phyloP scores from a whole-genome alignment of 2,113 vertebrate genomes.

The Pluvialis apricaria region DNA sequence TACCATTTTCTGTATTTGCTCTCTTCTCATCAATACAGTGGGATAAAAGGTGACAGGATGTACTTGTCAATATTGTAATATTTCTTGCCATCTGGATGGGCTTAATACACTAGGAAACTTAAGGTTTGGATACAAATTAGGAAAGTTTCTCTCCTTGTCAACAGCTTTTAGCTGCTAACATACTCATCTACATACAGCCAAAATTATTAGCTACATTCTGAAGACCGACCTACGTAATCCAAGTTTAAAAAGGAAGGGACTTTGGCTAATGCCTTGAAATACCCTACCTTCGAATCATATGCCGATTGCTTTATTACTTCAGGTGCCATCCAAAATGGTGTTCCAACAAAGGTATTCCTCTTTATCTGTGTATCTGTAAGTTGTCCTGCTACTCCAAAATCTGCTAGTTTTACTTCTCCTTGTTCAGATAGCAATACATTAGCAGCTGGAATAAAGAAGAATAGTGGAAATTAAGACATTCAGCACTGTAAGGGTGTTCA shows the following conservation, averaged over 20 bases:
- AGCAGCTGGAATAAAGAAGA: slow-evolving; percentile 80
- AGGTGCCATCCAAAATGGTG: slow-evolving; percentile 99
- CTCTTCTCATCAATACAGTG: not conserved
- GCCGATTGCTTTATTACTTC: slow-evolving; percentile 97
- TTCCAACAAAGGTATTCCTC: slow-evolving; percentile 96
- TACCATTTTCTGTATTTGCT: not conserved
- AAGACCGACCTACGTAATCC: not conserved
- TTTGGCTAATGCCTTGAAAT: not conserved
- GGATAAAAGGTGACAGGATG: not conserved
- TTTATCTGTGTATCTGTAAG: slow-evolving; percentile 97
- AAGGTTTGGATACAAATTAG: not conserved
- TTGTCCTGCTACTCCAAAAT: slow-evolving; percentile 97
- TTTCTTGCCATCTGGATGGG: not conserved
- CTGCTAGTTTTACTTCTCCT: slow-evolving; percentile 94
- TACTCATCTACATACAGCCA: not conserved
- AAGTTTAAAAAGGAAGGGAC: not conserved
- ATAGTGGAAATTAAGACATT: not conserved
- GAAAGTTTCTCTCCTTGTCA: not conserved
- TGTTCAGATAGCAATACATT: slow-evolving; percentile 96
- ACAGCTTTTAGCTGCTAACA: not conserved
- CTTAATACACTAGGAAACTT: not conserved
- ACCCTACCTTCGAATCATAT: slow-evolving; percentile 92
- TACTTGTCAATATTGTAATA: not conserved
- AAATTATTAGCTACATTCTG: not conserved
- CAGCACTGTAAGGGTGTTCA: not conserved